These are phyloP conservation scores for Philonicus albiceps DNA, from an alignment of 2,888 invertebrate genomes.

Conservation along the genomic window DNA sequence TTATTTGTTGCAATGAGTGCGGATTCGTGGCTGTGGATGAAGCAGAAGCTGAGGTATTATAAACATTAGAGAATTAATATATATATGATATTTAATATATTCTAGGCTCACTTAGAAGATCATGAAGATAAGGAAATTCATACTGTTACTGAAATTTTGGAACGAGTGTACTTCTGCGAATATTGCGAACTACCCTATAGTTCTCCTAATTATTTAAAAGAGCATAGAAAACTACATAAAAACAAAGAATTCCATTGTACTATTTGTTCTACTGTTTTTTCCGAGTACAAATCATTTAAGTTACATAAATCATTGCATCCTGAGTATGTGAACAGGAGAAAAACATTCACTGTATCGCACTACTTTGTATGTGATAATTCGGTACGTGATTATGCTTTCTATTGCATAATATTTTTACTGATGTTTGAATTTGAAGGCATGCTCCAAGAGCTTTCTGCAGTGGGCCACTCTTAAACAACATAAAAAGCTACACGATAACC, in stretches of 20 bases:
- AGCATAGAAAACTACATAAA: constrained; percentile 54
- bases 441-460: constrained; percentile 55
- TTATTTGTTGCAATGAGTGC: constrained; percentile 54
- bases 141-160: constrained; percentile 27
- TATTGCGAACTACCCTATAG: constrained; percentile 57
- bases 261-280: constrained; percentile 48
- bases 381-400: constrained; percentile 50
- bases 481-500: constrained; percentile 49
- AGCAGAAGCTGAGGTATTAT: constrained; percentile 52
- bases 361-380: constrained; percentile 56
- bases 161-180: constrained; percentile 56
- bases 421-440: constrained; percentile 52
- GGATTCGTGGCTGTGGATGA: constrained; percentile 54
- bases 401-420: neutral
- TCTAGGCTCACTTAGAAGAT: constrained; percentile 47
- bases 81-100: neutral
- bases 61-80: neutral
- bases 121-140: constrained; percentile 12
- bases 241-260: constrained; percentile 45
- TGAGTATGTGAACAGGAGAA: constrained; percentile 49
- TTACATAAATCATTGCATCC: constrained; percentile 52
- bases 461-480: constrained; percentile 58
- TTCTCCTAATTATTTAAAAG: constrained; percentile 51
- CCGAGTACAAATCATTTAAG: constrained; percentile 49
- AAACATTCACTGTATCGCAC: constrained; percentile 48